Evolutionary conservation across 2,797 vertebrate genomes (phyloP).

Genomic region (Ptychadena robeensis): DNA sequence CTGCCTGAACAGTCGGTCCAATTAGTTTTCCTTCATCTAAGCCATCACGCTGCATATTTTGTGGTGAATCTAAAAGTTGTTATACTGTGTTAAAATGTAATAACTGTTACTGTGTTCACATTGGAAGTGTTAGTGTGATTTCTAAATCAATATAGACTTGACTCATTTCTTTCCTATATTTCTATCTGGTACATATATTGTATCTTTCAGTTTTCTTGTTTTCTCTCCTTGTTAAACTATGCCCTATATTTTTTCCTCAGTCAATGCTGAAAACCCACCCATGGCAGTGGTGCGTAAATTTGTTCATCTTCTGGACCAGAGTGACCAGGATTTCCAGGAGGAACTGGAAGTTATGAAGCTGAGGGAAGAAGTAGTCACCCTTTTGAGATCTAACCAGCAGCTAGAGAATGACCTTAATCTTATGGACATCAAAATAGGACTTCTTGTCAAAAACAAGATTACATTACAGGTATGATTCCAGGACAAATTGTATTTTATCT

Average conservation of each 20-base stretch:
- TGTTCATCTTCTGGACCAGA: constrained; percentile 95
- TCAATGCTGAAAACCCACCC: constrained; percentile 90
- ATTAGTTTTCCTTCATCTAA: too few relatives aligned
- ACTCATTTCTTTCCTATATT: too few relatives aligned
- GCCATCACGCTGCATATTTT: too few relatives aligned
- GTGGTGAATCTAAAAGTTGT: too few relatives aligned
- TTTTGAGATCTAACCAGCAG: constrained; percentile 96
- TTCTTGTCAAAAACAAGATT: constrained; percentile 97
- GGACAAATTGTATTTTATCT: too few relatives aligned
- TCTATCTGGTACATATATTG: too few relatives aligned
- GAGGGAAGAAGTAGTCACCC: constrained; percentile 93
- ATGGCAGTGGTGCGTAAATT: constrained; percentile 97
- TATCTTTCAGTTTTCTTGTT: too few relatives aligned
- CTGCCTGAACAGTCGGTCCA: too few relatives aligned
- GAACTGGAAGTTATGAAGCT: constrained; percentile 94
- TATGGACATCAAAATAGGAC: constrained; percentile 98
- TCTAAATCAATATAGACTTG: too few relatives aligned
- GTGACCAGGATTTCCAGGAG: constrained; percentile 98
- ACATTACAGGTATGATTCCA: constrained; percentile 82
- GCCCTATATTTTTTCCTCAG: constrained; percentile 69
- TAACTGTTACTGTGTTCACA: too few relatives aligned
- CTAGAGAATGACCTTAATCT: constrained; percentile 97
- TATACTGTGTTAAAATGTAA: too few relatives aligned
- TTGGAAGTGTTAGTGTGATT: too few relatives aligned
- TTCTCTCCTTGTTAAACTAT: not conserved